Evolutionary conservation across 2,888 invertebrate genomes (phyloP).

Genomic region (Mythimna lalbum): DNA sequence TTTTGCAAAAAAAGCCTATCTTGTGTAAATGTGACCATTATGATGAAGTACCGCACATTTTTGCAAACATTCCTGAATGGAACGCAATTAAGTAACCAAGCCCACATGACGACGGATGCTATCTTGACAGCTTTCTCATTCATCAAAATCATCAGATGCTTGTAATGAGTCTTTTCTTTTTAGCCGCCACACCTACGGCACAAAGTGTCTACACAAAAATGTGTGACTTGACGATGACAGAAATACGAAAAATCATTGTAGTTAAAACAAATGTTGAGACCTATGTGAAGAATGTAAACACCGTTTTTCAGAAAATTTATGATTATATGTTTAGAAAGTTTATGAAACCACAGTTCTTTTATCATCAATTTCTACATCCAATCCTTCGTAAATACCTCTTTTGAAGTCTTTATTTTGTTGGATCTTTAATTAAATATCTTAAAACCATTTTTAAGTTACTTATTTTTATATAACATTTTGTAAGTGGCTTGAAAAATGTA

Average conservation of each 20-base stretch:
- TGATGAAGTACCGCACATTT: slow-evolving; percentile 10
- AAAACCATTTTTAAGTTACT: background rate
- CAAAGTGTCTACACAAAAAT: background rate
- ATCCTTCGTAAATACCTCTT: background rate
- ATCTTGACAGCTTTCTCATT: slow-evolving; percentile 36
- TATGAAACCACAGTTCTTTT: background rate
- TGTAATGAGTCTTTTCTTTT: background rate
- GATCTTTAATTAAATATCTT: background rate
- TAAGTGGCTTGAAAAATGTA: background rate
- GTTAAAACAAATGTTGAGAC: background rate
- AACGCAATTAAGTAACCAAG: too few species aligned
- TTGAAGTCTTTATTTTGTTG: background rate
- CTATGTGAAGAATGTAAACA: slow-evolving; percentile 17
- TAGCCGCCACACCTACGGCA: background rate
- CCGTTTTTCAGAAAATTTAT: slow-evolving; percentile 5
- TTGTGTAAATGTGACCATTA: slow-evolving; percentile 1
- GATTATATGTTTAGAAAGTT: background rate
- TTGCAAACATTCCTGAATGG: background rate
- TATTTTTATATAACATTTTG: background rate
- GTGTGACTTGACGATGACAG: background rate
- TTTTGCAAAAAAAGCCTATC: background rate
- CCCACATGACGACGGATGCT: background rate
- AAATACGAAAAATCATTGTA: background rate
- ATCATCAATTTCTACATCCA: background rate
- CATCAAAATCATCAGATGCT: slow-evolving; percentile 27